A percentile compares a stretch with the other conserved stretches of the same genome.
phyloP scores from a whole-genome alignment of 2,797 vertebrate species.

The Sebastes variabilis region DNA sequence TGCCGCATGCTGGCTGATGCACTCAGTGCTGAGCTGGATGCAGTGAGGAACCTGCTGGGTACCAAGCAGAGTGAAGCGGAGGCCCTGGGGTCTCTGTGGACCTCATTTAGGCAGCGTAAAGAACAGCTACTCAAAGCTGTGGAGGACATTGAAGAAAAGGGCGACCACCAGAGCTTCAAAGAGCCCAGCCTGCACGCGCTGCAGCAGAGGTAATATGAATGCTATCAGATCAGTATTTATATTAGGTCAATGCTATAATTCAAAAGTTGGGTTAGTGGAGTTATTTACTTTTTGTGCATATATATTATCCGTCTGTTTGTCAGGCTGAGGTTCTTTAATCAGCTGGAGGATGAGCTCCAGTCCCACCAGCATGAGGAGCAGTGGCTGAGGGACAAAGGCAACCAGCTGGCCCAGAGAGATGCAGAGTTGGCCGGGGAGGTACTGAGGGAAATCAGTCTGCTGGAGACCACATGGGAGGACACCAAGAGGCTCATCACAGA shows the following conservation, averaged over 20 bases:
- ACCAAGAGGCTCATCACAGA: conserved; percentile 91
- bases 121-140: conserved; percentile 90
- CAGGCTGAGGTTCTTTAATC: conserved; percentile 93
- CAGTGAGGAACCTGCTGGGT: conserved; percentile 87
- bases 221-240: background rate
- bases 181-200: conserved; percentile 88
- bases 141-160: conserved; percentile 93
- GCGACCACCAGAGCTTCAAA: conserved; percentile 87
- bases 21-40: conserved; percentile 87
- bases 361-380: conserved; percentile 94
- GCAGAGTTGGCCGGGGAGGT: conserved; percentile 86
- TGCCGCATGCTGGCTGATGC: conserved; percentile 88
- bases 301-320: background rate
- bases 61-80: conserved; percentile 90
- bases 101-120: conserved; percentile 88
- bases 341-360: conserved; percentile 93
- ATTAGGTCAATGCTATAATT: background rate
- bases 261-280: background rate
- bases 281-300: background rate
- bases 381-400: conserved; percentile 94
- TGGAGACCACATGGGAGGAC: conserved; percentile 91
- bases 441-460: conserved; percentile 85
- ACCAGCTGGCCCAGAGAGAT: conserved; percentile 92
- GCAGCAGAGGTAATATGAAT: conserved; percentile 88
- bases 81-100: conserved; percentile 86